Evolutionary conservation across 2,797 vertebrate species (phyloP), one percentile per base, ranked within the genome.

Genomic region (Diplodus sargus): DNA sequence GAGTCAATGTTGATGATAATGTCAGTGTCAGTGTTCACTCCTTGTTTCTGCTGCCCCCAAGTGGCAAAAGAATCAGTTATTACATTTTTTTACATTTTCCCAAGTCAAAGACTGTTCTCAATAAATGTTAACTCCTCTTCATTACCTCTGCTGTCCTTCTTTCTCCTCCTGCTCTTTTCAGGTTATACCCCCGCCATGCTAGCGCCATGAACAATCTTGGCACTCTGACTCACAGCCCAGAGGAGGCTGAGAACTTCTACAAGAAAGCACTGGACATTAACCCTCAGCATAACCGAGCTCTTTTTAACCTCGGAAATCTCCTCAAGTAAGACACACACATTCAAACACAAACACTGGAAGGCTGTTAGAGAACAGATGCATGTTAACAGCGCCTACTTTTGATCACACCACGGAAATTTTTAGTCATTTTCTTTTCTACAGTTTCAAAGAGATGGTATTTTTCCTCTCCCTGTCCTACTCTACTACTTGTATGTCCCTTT

Each of bases 121-220:
- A 7, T 42, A 25, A 61, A 42, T 43, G 2, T 4, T 28, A 15
- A 4, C 16, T 60, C 22, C 14, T 25, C 45, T 56, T 4, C 0
- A 8, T 52, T 25, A 20, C 23, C 9, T 43, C 60, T 58, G 45
- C 67, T 52, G 45, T 34, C 30, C 18, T 39, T 39, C 4, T 4
- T 30, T 11, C 22, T 8, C 22, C 10, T 4, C 5, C 56, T 34
- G 34, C 49, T 43, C 23, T 39, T n/a, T 45, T 52, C 87, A 99
- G 98, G 76, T 92, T 99, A 78, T 99, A 97, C 82, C 97, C 97
- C n/a, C 96, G 94, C 57, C 98, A 99, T 0, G 96, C 98, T 87
- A 99, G 98, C 56, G 98, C 98, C 70, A 96, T 99, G 90, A 99
- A 99, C 90, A 99, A 99, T 83, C 79, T 99, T 20, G 98, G 98